A percentile compares a stretch with the other conserved stretches of the same genome.
Conservation (phyloP, 2,888 invertebrate species). For the Melanotus villosus region DNA sequence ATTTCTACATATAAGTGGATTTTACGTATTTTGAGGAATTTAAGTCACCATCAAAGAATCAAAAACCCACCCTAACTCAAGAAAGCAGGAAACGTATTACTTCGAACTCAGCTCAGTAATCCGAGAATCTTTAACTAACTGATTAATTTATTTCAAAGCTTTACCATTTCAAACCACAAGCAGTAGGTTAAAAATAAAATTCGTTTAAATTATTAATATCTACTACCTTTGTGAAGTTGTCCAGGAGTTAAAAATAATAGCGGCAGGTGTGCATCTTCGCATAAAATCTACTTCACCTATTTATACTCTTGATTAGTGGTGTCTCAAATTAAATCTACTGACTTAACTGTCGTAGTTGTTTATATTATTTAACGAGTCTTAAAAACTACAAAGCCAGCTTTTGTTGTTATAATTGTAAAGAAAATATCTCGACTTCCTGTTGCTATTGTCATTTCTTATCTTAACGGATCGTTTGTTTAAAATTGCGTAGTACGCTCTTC, state of each 20-base stretch:
- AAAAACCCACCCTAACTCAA: too few species aligned
- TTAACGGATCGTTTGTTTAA: too few species aligned
- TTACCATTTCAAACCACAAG: not conserved
- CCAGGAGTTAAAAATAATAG: constrained; percentile 12
- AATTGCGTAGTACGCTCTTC: not conserved
- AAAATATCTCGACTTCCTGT: constrained; percentile 6
- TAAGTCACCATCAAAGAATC: too few species aligned
- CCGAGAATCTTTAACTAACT: constrained; percentile 2
- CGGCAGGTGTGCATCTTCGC: constrained; percentile 21
- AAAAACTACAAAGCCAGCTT: not conserved
- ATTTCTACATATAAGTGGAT: not conserved
- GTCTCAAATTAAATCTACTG: constrained; percentile 20
- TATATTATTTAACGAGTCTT: not conserved
- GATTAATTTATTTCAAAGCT: constrained; percentile 3
- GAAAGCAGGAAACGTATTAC: too few species aligned
- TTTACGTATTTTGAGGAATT: too few species aligned
- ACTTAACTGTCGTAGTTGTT: constrained; percentile 3
- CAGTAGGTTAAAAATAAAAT: constrained; percentile 3
- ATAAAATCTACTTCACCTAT: constrained; percentile 21
- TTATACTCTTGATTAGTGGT: constrained; percentile 28
- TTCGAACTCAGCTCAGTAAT: too few species aligned
- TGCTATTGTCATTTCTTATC: not conserved
- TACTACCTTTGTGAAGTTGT: constrained; percentile 11
- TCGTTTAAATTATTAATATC: constrained; percentile 11
- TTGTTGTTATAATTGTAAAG: constrained; percentile 5